These are phyloP conservation scores for Anomalospiza imberbis DNA, from an alignment of 2,797 vertebrate species.

Conservation along the genomic window DNA sequence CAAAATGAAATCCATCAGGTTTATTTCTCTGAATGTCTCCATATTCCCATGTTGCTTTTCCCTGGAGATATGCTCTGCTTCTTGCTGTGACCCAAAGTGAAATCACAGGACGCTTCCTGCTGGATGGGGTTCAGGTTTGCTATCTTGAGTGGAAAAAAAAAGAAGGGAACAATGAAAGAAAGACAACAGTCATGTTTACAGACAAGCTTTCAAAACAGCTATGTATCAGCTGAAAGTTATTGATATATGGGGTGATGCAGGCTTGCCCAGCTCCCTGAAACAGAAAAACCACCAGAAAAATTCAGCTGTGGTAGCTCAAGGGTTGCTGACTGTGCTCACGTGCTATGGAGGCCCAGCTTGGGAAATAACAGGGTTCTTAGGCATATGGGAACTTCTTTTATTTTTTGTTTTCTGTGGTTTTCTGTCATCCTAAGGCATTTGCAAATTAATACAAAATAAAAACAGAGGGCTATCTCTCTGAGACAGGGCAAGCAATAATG, in stretches of 20 bases:
- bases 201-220: background rate
- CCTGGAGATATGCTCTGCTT: background rate
- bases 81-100: background rate
- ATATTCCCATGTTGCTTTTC: background rate
- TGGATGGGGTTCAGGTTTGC: background rate
- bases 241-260: background rate
- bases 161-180: background rate
- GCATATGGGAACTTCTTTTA: no score
- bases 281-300: background rate
- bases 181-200: background rate
- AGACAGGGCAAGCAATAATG: background rate
- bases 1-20: background rate
- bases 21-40: background rate
- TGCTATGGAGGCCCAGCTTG: background rate
- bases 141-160: conserved; percentile 4
- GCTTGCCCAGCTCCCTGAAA: background rate
- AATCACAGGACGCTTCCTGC: background rate
- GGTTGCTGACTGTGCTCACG: background rate
- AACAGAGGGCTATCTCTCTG: background rate
- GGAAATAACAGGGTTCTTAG: background rate
- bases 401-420: background rate
- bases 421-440: background rate
- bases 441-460: background rate
- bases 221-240: background rate
- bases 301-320: background rate